phyloP scores from a whole-genome alignment of 2,113 vertebrate species.

The Pterocles orientalis region DNA sequence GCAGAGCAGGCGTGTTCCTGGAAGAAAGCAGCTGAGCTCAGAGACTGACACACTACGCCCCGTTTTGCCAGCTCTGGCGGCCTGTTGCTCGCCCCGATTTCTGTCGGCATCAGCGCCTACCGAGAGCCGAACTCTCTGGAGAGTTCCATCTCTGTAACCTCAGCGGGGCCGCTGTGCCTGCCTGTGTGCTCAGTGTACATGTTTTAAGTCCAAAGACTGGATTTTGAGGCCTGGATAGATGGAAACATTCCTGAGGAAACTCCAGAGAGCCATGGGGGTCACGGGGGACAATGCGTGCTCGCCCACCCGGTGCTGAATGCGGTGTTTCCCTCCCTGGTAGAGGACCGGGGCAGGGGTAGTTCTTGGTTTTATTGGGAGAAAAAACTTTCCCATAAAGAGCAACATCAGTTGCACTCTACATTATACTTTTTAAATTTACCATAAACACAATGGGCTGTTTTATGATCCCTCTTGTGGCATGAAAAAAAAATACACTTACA shows the following conservation, averaged over 20 bases:
- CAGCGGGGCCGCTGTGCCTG: neutral
- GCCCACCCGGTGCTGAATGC: neutral
- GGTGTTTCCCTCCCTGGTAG: neutral
- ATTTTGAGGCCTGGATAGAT: neutral
- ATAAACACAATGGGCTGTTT: slow-evolving; percentile 54
- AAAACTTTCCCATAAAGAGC: slow-evolving; percentile 18
- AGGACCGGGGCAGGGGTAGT: neutral
- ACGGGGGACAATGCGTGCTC: neutral
- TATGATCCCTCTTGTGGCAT: slow-evolving; percentile 64
- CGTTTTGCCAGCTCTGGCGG: neutral
- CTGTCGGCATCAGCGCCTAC: neutral
- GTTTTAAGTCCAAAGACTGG: neutral
- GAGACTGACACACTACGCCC: neutral
- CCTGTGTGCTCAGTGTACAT: neutral
- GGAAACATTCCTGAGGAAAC: neutral
- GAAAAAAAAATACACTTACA: slow-evolving; percentile 31
- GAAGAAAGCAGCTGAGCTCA: neutral
- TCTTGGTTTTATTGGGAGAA: neutral
- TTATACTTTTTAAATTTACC: slow-evolving; percentile 32
- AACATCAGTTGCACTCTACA: neutral
- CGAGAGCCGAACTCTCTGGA: neutral
- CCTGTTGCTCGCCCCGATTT: neutral
- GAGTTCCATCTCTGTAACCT: neutral
- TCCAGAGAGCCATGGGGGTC: neutral
- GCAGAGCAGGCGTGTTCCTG: neutral